phyloP scores from a whole-genome alignment of 1,140 invertebrate species.

The Micrasema minimum region DNA sequence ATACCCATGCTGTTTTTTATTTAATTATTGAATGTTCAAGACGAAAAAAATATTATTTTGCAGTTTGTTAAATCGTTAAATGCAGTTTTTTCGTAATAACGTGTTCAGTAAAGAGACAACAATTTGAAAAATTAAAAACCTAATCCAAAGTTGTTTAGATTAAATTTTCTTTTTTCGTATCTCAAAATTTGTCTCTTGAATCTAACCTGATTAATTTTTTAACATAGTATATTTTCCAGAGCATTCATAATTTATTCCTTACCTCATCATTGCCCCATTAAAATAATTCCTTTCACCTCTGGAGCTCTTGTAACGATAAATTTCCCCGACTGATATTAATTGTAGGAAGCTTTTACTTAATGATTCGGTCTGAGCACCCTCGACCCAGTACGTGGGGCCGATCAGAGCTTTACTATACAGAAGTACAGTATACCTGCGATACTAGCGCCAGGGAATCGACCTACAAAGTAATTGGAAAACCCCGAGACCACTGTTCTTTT shows the following conservation, averaged over 20 bases:
- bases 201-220: too few relatives aligned
- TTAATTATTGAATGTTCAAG: too few relatives aligned
- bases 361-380: constrained; percentile 16
- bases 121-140: too few relatives aligned
- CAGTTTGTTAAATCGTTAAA: too few relatives aligned
- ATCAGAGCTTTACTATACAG: not conserved
- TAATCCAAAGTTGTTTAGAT: too few relatives aligned
- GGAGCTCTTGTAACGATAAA: constrained; percentile 19
- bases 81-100: too few relatives aligned
- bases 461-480: constrained; percentile 38
- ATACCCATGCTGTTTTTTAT: too few relatives aligned
- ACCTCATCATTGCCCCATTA: not conserved
- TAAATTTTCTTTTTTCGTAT: too few relatives aligned
- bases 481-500: constrained; percentile 4
- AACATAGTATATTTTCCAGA: too few relatives aligned
- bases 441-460: constrained; percentile 29
- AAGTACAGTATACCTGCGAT: not conserved
- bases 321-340: constrained; percentile 37
- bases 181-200: not conserved
- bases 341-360: constrained; percentile 41
- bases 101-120: too few relatives aligned
- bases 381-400: not conserved
- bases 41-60: too few relatives aligned
- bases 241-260: not conserved
- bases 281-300: constrained; percentile 6